Base-by-base conservation (phyloP, 1,140 invertebrate genomes). In the Calliphora vicina region DNA sequence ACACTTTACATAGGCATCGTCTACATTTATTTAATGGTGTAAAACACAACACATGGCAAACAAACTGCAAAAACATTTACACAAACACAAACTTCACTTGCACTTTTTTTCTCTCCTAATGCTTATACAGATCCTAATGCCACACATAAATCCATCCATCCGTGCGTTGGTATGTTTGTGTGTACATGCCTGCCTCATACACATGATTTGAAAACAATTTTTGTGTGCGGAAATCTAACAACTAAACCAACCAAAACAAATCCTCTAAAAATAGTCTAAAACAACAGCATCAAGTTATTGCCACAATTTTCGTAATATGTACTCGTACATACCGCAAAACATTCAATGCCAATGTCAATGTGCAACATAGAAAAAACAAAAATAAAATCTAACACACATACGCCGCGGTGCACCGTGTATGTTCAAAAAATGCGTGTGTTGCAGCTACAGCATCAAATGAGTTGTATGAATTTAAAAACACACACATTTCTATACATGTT, bases 241-340 rank as follows among this genome's bases (percentile, higher is more conserved):
- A 15, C 50, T 5, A 35, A 6, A 50, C 12, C 35, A 1, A 57
- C 15, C 61, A 12, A 67, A 67, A 35, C 35, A 35, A 67, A 67
- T 67, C 61, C 61, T 23, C 61, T 67, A 67, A 67, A 67, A 67
- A 67, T 67, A 25, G 23, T 67, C 20, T 67, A 23, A 67, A 67
- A 67, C 61, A 67, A 20, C 61, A 67, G n/a, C 61, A 67, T 5
- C 61, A 67, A 67, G n/a, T 67, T 67, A 67, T 20, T 67, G 61
- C 20, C n/a, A 67, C 61, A 67, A 67, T 67, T 67, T 67, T 67
- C 61, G 61, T 67, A 67, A 67, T 67, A n/a, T n/a, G n/a, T n/a
- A 23, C 61, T 50, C 35, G 35, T 35, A 35, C 35, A 17, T 17
- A 57, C 50, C 50, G n/a, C 50, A 57, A 57, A 57, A 17, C 6